Evolutionary conservation across 1,140 invertebrate species (phyloP).

Genomic region (Diprion similis): DNA sequence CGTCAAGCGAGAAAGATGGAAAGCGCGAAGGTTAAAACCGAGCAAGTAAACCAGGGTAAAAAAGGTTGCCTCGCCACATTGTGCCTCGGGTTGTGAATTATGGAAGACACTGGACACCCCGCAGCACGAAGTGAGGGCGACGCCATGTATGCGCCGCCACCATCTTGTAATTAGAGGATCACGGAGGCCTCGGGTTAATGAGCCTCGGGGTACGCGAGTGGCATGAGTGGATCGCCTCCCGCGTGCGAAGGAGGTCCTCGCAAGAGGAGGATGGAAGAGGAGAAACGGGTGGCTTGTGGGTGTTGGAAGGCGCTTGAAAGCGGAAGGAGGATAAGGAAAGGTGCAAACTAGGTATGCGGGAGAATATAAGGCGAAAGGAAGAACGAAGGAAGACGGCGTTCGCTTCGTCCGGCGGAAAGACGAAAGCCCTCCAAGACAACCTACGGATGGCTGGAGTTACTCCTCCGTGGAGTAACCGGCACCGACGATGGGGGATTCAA

Average conservation of each 20-base stretch:
- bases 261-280: slow-evolving; percentile 9
- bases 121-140: slow-evolving; percentile 20
- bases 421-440: slow-evolving; percentile 18
- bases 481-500: slow-evolving; percentile 48
- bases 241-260: slow-evolving; percentile 13
- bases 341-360: slow-evolving; percentile 37
- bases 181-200: slow-evolving; percentile 57
- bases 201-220: slow-evolving; percentile 40
- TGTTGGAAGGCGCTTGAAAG: slow-evolving; percentile 33
- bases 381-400: slow-evolving; percentile 25
- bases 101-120: not conserved
- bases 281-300: slow-evolving; percentile 25
- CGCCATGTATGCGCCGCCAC: slow-evolving; percentile 51
- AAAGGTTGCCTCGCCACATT: no score
- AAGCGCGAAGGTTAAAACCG: no score
- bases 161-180: slow-evolving; percentile 60
- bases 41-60: no score
- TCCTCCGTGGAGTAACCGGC: slow-evolving; percentile 13
- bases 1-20: no score
- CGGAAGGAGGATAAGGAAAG: slow-evolving; percentile 33
- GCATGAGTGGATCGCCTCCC: not conserved
- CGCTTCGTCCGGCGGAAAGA: slow-evolving; percentile 12
- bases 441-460: not conserved
- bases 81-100: not conserved
- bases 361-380: slow-evolving; percentile 24